Evolutionary conservation across 1,140 invertebrate species (phyloP).

Genomic region (Drosophila orena): DNA sequence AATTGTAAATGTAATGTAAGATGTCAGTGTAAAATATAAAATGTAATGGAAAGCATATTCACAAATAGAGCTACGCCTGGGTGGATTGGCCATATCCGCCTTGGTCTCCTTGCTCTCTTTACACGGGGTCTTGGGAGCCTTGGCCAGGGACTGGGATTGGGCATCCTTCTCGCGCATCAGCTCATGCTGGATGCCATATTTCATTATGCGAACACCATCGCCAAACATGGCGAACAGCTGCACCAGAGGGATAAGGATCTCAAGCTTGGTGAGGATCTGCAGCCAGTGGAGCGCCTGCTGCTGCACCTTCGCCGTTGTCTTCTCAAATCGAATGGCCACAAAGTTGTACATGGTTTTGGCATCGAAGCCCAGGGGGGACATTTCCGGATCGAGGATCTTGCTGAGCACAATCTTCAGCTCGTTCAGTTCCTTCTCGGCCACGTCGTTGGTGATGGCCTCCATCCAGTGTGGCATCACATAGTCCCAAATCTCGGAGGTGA

Average conservation of each 20-base stretch:
- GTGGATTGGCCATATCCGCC: slow-evolving; percentile 74
- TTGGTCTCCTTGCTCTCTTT: slow-evolving; percentile 83
- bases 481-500: slow-evolving; percentile 98
- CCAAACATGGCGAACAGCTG: slow-evolving; percentile 95
- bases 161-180: slow-evolving; percentile 85
- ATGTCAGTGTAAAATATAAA: too few relatives aligned
- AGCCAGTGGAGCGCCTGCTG: slow-evolving; percentile 98
- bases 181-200: slow-evolving; percentile 85
- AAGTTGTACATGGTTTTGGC: slow-evolving; percentile 98
- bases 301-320: slow-evolving; percentile 94
- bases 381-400: slow-evolving; percentile 98
- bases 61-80: slow-evolving; percentile 87
- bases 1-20: too few relatives aligned
- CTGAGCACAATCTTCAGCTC: slow-evolving; percentile 97
- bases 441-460: slow-evolving; percentile 97
- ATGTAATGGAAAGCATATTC: slow-evolving; percentile 60
- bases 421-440: slow-evolving; percentile 95
- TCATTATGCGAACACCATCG: slow-evolving; percentile 91
- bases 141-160: slow-evolving; percentile 55
- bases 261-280: slow-evolving; percentile 95
- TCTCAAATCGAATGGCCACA: slow-evolving; percentile 93
- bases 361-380: slow-evolving; percentile 97
- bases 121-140: slow-evolving; percentile 82
- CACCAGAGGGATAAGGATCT: slow-evolving; percentile 94
- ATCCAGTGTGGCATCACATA: slow-evolving; percentile 99